Percentiles rank a stretch among this genome's conserved stretches.
Evolutionary conservation across 2,888 invertebrate species (phyloP).

Genomic region (Lepas anatifera): DNA sequence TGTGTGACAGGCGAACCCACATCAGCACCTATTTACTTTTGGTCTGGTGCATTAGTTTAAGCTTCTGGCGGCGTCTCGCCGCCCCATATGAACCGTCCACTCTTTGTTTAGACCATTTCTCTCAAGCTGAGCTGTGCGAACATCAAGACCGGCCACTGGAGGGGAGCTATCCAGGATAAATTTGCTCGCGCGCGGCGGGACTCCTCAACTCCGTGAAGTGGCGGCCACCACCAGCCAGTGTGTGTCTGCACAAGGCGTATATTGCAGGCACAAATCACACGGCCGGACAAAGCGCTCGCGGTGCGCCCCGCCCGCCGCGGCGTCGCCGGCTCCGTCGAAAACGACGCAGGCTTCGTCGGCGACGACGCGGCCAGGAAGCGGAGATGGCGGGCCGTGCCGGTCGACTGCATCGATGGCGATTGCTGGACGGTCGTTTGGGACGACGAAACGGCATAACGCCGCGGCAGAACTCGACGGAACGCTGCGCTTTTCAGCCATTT

Average conservation of each 20-base stretch:
- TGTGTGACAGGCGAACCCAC: too few relatives aligned
- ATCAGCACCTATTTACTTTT: too few relatives aligned
- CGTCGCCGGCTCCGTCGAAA: neutral
- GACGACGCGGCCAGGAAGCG: neutral
- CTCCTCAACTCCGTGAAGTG: neutral
- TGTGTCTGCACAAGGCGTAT: neutral
- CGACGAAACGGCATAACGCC: slow-evolving; percentile 1
- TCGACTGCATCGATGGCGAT: slow-evolving; percentile 6
- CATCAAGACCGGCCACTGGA: too few relatives aligned
- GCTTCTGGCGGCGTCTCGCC: too few relatives aligned
- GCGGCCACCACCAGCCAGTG: neutral
- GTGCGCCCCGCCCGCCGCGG: neutral
- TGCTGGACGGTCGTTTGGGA: neutral
- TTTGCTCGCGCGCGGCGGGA: too few relatives aligned
- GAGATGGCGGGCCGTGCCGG: neutral
- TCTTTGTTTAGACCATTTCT: neutral
- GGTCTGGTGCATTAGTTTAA: too few relatives aligned
- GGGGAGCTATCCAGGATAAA: too few relatives aligned
- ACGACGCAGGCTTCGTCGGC: neutral
- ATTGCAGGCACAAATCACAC: slow-evolving; percentile 3
- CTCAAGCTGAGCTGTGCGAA: too few relatives aligned
- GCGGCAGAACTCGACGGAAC: neutral
- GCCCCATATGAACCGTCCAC: neutral
- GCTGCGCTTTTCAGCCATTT: neutral
- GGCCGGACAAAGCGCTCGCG: slow-evolving; percentile 1